Conservation (phyloP, 2,888 invertebrate species). For the Enchytraeus crypticus region DNA sequence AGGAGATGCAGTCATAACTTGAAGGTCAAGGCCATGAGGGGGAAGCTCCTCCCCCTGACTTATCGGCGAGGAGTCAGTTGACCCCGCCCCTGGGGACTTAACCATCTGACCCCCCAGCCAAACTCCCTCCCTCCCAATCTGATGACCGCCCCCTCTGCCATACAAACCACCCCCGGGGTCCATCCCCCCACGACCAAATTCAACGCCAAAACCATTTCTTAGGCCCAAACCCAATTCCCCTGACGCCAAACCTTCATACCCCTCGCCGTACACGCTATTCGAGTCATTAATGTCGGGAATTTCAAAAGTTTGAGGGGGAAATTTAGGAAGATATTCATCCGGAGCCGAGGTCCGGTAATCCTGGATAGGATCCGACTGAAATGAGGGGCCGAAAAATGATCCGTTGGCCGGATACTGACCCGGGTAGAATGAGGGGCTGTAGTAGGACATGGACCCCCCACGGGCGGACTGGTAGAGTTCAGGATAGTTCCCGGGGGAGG, state of each 20-base stretch:
- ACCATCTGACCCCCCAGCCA: background rate
- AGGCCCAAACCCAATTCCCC: background rate
- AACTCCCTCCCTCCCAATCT: background rate
- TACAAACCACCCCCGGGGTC: background rate
- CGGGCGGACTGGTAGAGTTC: no score
- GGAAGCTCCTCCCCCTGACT: conserved; percentile 14
- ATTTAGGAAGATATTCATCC: conserved; percentile 29
- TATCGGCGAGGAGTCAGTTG: conserved; percentile 11
- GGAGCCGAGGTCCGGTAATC: background rate
- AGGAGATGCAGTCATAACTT: no score
- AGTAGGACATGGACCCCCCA: no score
- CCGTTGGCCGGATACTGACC: background rate
- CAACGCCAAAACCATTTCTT: background rate
- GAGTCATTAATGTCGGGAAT: conserved; percentile 38
- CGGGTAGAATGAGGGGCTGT: background rate
- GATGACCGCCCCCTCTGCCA: background rate
- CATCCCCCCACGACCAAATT: background rate
- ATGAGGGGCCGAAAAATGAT: background rate
- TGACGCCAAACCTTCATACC: background rate
- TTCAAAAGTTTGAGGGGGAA: conserved; percentile 44
- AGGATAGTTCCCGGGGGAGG: no score
- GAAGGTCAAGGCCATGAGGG: no score
- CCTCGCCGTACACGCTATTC: conserved; percentile 15
- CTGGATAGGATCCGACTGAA: background rate
- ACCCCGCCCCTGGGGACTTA: background rate